Evolutionary conservation across 23 tunicate species (phyloP), one percentile per base, ranked within the genome.

Genomic region (Phallusia fumigata): DNA sequence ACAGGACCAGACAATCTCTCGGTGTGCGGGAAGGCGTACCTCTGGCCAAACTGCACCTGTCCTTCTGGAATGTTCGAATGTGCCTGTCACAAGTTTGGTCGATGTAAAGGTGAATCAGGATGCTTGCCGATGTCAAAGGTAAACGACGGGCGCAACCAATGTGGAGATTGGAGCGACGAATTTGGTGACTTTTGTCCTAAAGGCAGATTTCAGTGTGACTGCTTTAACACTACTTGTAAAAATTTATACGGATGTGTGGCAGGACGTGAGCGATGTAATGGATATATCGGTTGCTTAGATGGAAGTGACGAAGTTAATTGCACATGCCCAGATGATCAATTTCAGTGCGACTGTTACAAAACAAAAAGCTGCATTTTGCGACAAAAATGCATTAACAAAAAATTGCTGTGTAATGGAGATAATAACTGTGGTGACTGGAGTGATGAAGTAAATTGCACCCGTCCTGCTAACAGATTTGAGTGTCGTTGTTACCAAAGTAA

Each of bases 151-250:
- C n/a, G 44, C 5, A 74, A 74, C 45, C 6, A 74, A 32, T 74
- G 78, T 30, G 45, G 45, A 10, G 78, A 74, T 30, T 74, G 78
- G 78, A 74, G 78, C 35, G 78, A 74, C 45, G 78, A 74, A 18
- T 19, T 33, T 1, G 33, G 35, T 19, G 28, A 19, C 18, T 0
- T 33, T n/a, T 74, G 78, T 74, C 78, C 78, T 18, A 5, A 30
- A 33, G 5, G 16, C n/a, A 19, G n/a, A 19, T 74, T 33, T 35
- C 44, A 35, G 30, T 74, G 78, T 74, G 31, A 74, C 33, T 74
- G 78, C 30, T 74, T 28, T 33, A 74, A 35, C 28, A 58, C 69
- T 21, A 58, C 69, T 21, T 58, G 69, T 24, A 58, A 58, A 24
- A 24, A 10, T 40, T 5, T 5, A 10, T 40, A 3, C 10, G 47